phyloP scores from a whole-genome alignment of 2,797 vertebrate species.

The Pipistrellus nathusii region DNA sequence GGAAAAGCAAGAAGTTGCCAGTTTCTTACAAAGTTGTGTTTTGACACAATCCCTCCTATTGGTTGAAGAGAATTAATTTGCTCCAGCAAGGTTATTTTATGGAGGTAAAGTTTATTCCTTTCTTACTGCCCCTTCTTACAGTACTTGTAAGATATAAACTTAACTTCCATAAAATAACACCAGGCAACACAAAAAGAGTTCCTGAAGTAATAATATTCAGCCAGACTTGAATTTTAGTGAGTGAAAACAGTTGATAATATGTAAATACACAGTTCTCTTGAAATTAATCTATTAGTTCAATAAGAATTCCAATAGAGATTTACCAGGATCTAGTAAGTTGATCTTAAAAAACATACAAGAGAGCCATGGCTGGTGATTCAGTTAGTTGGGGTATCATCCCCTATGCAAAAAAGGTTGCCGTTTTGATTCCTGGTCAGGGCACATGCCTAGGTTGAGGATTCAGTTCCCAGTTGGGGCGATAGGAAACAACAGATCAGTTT shows the following conservation, averaged over 20 bases:
- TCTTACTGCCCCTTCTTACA: neutral
- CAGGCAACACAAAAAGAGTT: neutral
- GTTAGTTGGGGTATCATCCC: no score
- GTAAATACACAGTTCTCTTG: neutral
- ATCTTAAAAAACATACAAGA: conserved; percentile 15
- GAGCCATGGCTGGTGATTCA: no score
- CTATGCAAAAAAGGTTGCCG: no score
- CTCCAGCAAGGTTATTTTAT: neutral
- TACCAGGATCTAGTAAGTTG: neutral
- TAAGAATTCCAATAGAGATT: conserved; percentile 2
- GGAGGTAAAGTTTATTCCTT: no score
- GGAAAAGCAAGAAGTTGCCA: neutral
- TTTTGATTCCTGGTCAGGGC: no score
- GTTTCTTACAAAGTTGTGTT: neutral
- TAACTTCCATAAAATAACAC: conserved; percentile 44
- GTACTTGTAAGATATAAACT: neutral
- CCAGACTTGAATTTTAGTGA: neutral
- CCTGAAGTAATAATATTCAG: neutral
- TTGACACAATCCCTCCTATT: neutral
- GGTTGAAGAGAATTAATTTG: neutral
- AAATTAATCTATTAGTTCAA: neutral
- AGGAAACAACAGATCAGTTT: no score
- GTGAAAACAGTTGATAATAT: neutral
- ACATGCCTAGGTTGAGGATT: no score
- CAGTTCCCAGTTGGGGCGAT: no score